Percentiles rank a stretch among this genome's conserved stretches.
Evolutionary conservation across 1,140 invertebrate genomes (phyloP).

Genomic region (Penaeus vannamei): DNA sequence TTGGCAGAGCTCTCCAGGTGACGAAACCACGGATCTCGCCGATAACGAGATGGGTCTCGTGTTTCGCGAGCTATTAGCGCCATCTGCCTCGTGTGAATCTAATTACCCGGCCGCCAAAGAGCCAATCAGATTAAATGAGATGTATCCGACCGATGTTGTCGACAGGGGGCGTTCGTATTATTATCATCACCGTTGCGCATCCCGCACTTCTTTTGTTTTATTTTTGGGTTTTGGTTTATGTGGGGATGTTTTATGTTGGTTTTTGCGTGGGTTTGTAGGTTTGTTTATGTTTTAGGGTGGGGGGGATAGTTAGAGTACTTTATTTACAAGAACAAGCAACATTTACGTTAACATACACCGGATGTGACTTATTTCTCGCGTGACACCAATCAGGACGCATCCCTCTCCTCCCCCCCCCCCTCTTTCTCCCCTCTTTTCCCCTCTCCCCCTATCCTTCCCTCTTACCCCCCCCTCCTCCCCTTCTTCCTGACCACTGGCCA

Average conservation of each 20-base stretch:
- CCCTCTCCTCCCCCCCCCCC: no score
- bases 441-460: no score
- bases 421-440: no score
- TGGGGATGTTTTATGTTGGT: background rate
- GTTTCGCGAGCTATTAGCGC: constrained; percentile 59
- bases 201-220: background rate
- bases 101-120: constrained; percentile 55
- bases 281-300: no score
- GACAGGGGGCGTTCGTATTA: background rate
- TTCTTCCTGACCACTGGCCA: no score
- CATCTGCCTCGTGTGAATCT: constrained; percentile 62
- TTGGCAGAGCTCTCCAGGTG: no score
- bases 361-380: background rate
- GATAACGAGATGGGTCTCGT: constrained; percentile 59
- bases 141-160: constrained; percentile 17
- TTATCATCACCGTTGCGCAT: no score
- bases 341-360: background rate
- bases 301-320: no score
- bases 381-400: constrained; percentile 20
- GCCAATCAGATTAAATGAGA: constrained; percentile 63
- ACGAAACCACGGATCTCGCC: no score
- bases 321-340: background rate
- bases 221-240: background rate
- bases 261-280: background rate
- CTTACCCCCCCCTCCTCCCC: no score